A percentile compares a stretch with the other conserved stretches of the same genome.
These are phyloP conservation scores for Paguma larvata DNA, from an alignment of 2,797 vertebrate genomes.

Conservation along the genomic window DNA sequence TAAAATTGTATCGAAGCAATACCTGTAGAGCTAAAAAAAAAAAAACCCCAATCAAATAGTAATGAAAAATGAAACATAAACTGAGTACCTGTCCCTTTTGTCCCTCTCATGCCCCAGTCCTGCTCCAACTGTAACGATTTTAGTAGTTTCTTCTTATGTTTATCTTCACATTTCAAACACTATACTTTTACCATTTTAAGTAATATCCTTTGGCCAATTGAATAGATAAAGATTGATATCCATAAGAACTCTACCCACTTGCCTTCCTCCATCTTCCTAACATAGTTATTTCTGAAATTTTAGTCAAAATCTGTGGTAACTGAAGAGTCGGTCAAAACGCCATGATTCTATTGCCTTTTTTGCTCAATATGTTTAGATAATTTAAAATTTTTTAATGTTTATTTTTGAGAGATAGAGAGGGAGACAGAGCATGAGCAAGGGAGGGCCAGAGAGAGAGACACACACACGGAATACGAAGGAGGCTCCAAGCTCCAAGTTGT, in stretches of 20 bases:
- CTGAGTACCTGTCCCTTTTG: background rate
- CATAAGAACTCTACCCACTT: background rate
- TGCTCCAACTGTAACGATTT: background rate
- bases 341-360: background rate
- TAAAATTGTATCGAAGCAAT: background rate
- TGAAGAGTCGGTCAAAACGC: background rate
- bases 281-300: slow-evolving; percentile 15
- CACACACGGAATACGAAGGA: too few species aligned
- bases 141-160: background rate
- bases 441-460: too few species aligned
- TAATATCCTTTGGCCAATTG: background rate
- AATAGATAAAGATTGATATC: background rate
- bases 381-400: background rate
- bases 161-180: background rate
- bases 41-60: background rate
- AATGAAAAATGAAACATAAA: background rate
- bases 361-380: background rate
- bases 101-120: background rate
- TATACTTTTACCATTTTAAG: background rate
- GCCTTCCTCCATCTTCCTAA: background rate
- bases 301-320: background rate
- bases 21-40: background rate
- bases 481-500: too few species aligned
- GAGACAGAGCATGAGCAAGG: too few species aligned
- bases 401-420: too few species aligned